A percentile compares a stretch with the other conserved stretches of the same genome.
Conservation (phyloP, 1,140 invertebrate genomes). For the Caerostris extrusa region DNA sequence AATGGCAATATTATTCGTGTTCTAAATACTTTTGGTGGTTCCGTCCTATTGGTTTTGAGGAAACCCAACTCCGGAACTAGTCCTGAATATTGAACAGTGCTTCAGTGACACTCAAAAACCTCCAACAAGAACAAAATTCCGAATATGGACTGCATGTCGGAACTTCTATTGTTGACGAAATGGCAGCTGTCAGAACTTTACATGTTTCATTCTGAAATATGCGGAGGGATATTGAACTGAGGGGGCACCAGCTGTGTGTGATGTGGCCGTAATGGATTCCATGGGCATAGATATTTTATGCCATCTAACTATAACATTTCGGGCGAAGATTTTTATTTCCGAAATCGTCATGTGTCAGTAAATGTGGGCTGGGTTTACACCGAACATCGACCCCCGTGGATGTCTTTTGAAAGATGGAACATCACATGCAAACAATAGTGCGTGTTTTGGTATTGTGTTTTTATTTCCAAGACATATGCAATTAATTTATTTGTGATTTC, state of each 20-base stretch:
- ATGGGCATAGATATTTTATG: conserved; percentile 24
- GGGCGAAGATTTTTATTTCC: background rate
- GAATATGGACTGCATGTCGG: background rate
- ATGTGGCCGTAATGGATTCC: background rate
- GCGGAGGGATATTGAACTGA: conserved; percentile 16
- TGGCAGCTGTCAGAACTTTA: background rate
- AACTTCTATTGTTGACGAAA: background rate
- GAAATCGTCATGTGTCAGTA: conserved; percentile 5
- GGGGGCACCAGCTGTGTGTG: conserved; percentile 1
- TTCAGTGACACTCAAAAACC: background rate
- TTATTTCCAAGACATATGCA: too few relatives aligned
- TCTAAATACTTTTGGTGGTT: too few relatives aligned
- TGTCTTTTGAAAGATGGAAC: background rate
- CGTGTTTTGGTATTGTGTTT: too few relatives aligned
- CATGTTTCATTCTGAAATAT: background rate
- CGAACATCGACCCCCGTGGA: conserved; percentile 11
- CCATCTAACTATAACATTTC: background rate
- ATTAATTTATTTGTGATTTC: too few relatives aligned
- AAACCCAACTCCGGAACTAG: too few relatives aligned
- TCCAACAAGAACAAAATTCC: background rate
- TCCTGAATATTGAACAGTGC: background rate
- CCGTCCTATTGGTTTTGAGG: too few relatives aligned
- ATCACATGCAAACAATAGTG: background rate
- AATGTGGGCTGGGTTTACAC: background rate
- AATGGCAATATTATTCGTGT: too few relatives aligned